These are phyloP conservation scores for Podotricha telesiphe DNA, from an alignment of 2,888 invertebrate species.

Conservation along the genomic window DNA sequence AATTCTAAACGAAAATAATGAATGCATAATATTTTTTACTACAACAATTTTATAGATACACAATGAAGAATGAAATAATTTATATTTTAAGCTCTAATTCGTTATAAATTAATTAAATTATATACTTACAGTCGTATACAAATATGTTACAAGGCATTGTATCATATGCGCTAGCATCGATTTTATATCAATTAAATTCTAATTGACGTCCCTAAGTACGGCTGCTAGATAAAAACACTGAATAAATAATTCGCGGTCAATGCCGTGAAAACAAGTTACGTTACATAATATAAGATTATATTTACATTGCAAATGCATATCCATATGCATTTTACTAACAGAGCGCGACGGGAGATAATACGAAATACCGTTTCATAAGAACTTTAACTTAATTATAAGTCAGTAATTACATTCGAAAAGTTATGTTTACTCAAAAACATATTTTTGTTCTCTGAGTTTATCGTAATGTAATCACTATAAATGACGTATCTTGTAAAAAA, in stretches of 20 bases:
- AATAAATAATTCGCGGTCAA: conserved; percentile 34
- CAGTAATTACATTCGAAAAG: conserved; percentile 2
- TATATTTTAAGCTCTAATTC: too few relatives aligned
- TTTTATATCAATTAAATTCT: not conserved
- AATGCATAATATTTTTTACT: too few relatives aligned
- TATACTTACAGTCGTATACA: too few relatives aligned
- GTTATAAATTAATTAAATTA: too few relatives aligned
- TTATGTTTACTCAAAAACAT: not conserved
- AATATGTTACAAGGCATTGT: not conserved
- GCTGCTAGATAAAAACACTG: not conserved
- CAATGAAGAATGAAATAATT: too few relatives aligned
- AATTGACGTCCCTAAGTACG: not conserved
- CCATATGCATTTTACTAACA: conserved; percentile 43
- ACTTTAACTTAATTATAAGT: not conserved
- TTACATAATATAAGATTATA: conserved; percentile 32
- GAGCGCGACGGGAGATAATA: conserved; percentile 29
- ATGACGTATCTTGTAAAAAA: too few relatives aligned
- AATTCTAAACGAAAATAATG: too few relatives aligned
- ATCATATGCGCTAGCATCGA: not conserved
- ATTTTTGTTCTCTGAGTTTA: not conserved
- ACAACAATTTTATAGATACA: too few relatives aligned
- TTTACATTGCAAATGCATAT: conserved; percentile 38
- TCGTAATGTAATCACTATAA: not conserved
- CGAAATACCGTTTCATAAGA: not conserved
- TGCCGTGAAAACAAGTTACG: conserved; percentile 40